A percentile compares a stretch with the other conserved stretches of the same genome.
Evolutionary conservation across 2,888 invertebrate genomes (phyloP).

Genomic region (Platycnemis pennipes): DNA sequence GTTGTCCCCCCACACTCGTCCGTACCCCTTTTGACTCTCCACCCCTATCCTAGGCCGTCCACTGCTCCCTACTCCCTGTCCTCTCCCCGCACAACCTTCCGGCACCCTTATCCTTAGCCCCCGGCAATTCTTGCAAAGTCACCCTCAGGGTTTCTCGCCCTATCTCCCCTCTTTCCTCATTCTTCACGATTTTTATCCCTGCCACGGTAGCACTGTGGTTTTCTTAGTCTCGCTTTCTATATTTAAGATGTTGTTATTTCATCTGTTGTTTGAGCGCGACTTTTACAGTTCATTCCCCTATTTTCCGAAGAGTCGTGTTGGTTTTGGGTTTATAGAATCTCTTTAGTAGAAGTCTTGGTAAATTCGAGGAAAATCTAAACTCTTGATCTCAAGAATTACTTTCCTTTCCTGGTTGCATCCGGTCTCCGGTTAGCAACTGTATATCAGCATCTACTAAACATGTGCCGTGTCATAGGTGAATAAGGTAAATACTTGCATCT

Average conservation of each 20-base stretch:
- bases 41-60: neutral
- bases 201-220: neutral
- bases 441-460: no score
- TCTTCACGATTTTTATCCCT: slow-evolving; percentile 3
- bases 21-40: neutral
- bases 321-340: neutral
- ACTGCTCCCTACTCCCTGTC: neutral
- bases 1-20: neutral
- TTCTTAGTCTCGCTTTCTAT: neutral
- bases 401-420: neutral
- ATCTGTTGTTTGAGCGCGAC: neutral
- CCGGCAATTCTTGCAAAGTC: neutral
- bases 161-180: neutral
- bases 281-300: neutral
- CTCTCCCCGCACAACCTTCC: neutral
- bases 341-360: neutral
- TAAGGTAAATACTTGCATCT: no score
- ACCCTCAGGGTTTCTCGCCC: slow-evolving; percentile 12
- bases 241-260: neutral
- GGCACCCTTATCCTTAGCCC: neutral
- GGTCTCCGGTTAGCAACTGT: neutral
- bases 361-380: neutral
- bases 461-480: no score
- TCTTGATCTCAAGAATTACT: neutral
- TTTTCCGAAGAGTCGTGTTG: neutral